phyloP scores from a whole-genome alignment of 2,797 vertebrate genomes.

The Catharus ustulatus region DNA sequence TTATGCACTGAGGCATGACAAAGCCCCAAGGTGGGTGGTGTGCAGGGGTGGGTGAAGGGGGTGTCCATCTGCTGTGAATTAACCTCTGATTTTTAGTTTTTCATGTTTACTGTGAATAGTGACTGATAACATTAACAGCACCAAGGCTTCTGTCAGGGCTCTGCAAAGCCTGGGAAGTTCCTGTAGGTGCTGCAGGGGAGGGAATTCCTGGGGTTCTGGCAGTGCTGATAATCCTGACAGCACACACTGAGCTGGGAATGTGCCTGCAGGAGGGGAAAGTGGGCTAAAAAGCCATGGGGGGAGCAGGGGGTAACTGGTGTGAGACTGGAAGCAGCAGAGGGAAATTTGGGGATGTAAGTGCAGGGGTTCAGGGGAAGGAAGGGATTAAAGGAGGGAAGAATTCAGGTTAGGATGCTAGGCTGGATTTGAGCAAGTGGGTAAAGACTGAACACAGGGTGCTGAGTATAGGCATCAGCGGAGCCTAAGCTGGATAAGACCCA shows the following conservation, averaged over 20 bases:
- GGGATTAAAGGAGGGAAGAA: neutral
- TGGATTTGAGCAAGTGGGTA: neutral
- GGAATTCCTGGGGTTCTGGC: neutral
- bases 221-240: neutral
- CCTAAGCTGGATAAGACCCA: rapidly evolving
- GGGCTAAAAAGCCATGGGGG: neutral
- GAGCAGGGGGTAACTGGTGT: neutral
- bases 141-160: rapidly evolving
- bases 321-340: neutral
- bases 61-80: neutral
- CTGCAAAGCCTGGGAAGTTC: neutral
- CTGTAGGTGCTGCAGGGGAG: neutral
- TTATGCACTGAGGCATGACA: neutral
- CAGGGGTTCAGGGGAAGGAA: neutral
- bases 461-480: neutral
- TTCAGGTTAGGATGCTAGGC: neutral
- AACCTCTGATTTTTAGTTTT: neutral
- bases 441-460: neutral
- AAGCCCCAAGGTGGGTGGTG: neutral
- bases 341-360: neutral
- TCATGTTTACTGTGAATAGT: neutral
- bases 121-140: neutral
- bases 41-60: rapidly evolving
- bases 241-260: neutral
- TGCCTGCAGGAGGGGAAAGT: neutral